Evolutionary conservation across 1,140 invertebrate genomes (phyloP).

Genomic region (Zaprionus taronus): DNA sequence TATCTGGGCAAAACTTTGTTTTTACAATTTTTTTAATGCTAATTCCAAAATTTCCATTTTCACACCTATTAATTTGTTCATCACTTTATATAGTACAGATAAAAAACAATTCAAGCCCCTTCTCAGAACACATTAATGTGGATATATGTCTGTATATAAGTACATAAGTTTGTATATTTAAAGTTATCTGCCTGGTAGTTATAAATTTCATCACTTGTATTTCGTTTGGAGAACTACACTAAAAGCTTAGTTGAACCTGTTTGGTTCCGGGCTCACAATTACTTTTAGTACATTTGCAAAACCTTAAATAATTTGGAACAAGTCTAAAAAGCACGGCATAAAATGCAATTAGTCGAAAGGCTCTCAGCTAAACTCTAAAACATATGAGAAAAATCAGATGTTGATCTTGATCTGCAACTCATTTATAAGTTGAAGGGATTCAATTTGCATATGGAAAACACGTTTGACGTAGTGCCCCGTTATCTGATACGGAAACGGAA

Average conservation of each 20-base stretch:
- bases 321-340: neutral
- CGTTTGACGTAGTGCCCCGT: neutral
- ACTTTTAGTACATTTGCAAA: neutral
- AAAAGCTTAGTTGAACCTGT: neutral
- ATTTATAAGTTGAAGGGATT: no score
- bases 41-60: no score
- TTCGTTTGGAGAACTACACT: neutral
- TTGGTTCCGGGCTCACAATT: neutral
- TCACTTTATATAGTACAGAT: neutral
- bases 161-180: no score
- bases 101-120: neutral
- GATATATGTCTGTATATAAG: no score
- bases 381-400: neutral
- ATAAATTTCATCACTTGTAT: neutral
- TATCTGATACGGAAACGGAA: slow-evolving; percentile 1
- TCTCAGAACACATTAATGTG: no score
- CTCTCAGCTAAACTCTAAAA: neutral
- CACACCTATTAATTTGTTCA: no score
- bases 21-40: no score
- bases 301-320: neutral
- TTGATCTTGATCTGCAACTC: no score
- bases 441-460: neutral
- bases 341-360: no score
- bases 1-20: no score
- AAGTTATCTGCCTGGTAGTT: neutral